Conservation (phyloP, 2,113 vertebrate genomes). For the Mixornis gularis region DNA sequence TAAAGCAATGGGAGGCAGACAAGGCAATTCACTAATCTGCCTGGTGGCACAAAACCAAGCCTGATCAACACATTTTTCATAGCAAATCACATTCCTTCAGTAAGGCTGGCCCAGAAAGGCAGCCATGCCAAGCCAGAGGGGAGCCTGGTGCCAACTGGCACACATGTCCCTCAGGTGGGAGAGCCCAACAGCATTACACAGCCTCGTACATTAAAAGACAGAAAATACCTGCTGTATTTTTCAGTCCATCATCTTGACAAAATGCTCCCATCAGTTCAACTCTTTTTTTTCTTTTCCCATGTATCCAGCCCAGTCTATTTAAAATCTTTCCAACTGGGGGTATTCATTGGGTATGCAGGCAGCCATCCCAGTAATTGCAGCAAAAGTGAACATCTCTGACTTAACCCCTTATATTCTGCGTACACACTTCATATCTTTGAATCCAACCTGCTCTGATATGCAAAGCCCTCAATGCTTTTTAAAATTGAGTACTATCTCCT, state of each 20-base stretch:
- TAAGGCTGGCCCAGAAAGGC: neutral
- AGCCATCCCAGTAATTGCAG: neutral
- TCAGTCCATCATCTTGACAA: conserved; percentile 14
- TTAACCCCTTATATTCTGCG: neutral
- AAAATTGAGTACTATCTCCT: neutral
- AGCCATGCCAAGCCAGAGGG: neutral
- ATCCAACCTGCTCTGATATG: neutral
- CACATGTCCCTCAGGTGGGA: neutral
- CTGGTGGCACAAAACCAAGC: conserved; percentile 28
- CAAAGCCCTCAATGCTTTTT: neutral
- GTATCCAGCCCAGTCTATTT: neutral
- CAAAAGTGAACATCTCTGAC: neutral
- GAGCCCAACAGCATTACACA: neutral
- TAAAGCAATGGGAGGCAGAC: neutral
- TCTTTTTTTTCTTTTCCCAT: neutral
- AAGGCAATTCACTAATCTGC: conserved; percentile 29
- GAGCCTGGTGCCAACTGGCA: conserved; percentile 21
- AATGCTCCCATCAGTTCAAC: neutral
- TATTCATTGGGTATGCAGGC: neutral
- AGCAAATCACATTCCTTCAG: conserved; percentile 47
- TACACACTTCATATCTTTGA: neutral
- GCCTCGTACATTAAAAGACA: neutral
- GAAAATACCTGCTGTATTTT: neutral
- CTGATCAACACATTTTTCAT: conserved; percentile 53
- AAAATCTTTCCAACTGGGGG: neutral